Evolutionary conservation across 2,797 vertebrate genomes (phyloP).

Genomic region (Microtus agrestis): DNA sequence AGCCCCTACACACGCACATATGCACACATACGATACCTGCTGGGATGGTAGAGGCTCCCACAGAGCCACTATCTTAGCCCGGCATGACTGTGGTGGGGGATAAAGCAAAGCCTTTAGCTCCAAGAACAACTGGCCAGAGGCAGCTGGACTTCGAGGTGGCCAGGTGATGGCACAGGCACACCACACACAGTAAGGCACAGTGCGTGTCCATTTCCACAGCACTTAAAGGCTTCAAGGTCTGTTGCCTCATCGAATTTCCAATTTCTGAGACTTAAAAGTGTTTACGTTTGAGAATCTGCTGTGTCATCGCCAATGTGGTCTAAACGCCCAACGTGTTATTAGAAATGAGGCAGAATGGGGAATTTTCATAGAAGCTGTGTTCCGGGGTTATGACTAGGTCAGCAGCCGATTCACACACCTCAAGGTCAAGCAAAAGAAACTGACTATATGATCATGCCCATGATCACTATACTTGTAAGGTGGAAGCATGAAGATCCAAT

Average conservation of each 20-base stretch:
- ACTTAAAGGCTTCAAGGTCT: background rate
- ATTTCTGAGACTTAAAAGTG: background rate
- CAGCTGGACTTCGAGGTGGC: background rate
- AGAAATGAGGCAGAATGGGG: constrained; percentile 2
- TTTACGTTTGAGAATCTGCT: background rate
- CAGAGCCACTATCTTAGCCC: rapidly evolving
- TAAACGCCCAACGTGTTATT: constrained; percentile 12
- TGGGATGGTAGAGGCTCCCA: background rate
- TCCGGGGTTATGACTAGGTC: background rate
- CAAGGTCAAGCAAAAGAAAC: background rate
- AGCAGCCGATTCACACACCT: background rate
- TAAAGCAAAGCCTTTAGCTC: background rate
- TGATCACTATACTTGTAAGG: background rate
- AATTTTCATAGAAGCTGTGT: constrained; percentile 4
- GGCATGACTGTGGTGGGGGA: background rate
- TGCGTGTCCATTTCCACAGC: background rate
- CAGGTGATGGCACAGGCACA: background rate
- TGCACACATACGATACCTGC: background rate
- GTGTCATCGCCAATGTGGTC: background rate
- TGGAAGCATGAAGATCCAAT: background rate
- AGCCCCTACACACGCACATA: background rate
- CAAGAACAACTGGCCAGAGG: background rate
- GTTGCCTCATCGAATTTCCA: constrained; percentile 26
- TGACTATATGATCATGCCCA: background rate
- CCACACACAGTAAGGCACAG: background rate